phyloP scores from a whole-genome alignment of 2,888 invertebrate species.

The Eristalinus sepulchralis region DNA sequence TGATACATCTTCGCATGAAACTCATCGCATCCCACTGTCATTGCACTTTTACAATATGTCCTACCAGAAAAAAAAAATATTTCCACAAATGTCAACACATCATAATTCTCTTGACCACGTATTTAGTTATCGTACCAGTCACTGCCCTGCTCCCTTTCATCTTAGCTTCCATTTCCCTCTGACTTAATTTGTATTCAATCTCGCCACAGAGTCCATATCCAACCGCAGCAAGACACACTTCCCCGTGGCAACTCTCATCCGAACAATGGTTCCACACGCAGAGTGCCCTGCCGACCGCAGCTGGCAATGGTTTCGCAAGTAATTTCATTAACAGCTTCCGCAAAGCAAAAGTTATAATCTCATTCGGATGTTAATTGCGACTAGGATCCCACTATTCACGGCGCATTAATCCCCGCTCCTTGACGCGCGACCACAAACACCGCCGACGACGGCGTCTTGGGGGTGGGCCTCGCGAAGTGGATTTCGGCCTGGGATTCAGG shows the following conservation, averaged over 20 bases:
- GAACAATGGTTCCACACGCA: not conserved
- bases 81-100: no score
- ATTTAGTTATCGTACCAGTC: not conserved
- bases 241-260: not conserved
- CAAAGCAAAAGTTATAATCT: constrained; percentile 28
- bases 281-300: not conserved
- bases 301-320: not conserved
- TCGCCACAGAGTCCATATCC: not conserved
- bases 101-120: not conserved
- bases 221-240: not conserved
- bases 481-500: no score
- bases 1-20: no score
- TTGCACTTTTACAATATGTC: no score
- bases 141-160: not conserved
- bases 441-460: not conserved
- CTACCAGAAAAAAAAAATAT: no score
- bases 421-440: not conserved
- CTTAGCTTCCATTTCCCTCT: not conserved
- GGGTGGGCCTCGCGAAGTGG: not conserved
- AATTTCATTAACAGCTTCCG: constrained; percentile 24
- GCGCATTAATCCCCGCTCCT: not conserved
- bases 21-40: no score
- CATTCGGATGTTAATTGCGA: constrained; percentile 1
- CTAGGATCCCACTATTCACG: not conserved
- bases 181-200: not conserved